Evolutionary conservation across 2,113 vertebrate species (phyloP), one percentile per base, ranked within the genome.

Genomic region (Aphyosemion australe): DNA sequence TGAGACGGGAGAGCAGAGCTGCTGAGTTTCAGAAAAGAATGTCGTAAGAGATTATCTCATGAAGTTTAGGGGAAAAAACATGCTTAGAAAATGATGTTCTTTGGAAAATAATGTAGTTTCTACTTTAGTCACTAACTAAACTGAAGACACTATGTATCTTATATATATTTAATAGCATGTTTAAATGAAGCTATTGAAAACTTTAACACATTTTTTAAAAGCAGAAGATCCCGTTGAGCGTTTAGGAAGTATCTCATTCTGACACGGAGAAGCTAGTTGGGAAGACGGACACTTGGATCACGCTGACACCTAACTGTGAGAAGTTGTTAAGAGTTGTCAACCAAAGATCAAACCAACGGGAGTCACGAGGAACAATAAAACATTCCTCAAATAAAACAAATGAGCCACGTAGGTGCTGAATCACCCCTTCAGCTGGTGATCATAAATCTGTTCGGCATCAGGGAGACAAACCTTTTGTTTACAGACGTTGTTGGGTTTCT

Each of bases 321-420:
- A 60, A 71, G 70, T 59, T 12, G 48, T 46, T 18, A n/a, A 12
- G 60, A n/a, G 46, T 37, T 65, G 66, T 61, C 69, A 69, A 48
- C 8, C 13, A 57, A 42, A 83, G 66, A 69, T 81, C 68, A 82
- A 76, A 66, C 72, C 46, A 75, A 74, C 72, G 42, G 65, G 39
- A 66, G 72, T 62, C 74, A 74, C 58, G 58, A 56, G 71, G 76
- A 75, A 84, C 78, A 81, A 79, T 67, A 67, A 75, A 76, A 79
- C 15, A 41, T 57, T 76, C 69, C 73, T 70, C 65, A 83, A 81
- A 82, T 73, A 77, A 78, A 86, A 48, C 77, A 78, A 80, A 83
- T 72, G 72, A 81, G 59, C 53, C 80, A 37, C 56, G 73, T 31
- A 82, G 76, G 73, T 83, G 80, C 72, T 61, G 76, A 82, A 52